Evolutionary conservation across 2,797 vertebrate genomes (phyloP), one percentile per base, ranked within the genome.

Genomic region (Psittacula derbiana): DNA sequence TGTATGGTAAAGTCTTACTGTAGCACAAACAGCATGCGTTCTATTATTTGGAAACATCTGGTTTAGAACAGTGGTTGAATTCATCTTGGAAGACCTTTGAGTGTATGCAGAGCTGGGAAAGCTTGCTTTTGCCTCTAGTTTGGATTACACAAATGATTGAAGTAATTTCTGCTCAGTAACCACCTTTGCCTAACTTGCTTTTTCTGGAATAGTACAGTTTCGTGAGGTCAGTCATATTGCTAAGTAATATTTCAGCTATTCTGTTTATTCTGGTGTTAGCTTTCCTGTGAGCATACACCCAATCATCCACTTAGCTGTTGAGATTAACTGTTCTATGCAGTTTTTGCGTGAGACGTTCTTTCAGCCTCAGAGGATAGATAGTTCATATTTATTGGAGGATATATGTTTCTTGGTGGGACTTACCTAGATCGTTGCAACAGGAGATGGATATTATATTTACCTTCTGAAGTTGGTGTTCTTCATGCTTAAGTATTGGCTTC

Each of bases 1-100:
- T 15, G 2, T 30, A 0, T 52, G 33, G 10, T 0, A 0, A 30
- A 46, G 33, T 20, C 76, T 62, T 47, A 6, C 8, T 55, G 40
- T 17, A 4, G 8, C 55, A 21, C 36, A 18, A 12, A 31, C 40
- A 57, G 6, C 9, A 10, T 40, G 10, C 0, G 1, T 72, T 12
- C n/a, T 89, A 36, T 24, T 69, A 7, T n/a, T 75, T 72, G 49
- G 62, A 75, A 85, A 14, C 58, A 53, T 24, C 53, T 85, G 28
- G 0, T 80, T 73, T 6, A 58, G 60, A 53, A 31, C 46, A 58
- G 24, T 25, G 57, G 55, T 31, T 73, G 50, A 78, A 55, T 73
- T 73, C 16, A 80, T 19, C 50, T 60, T 17, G 46, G 62, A 69
- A 36, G 31, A 8, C 2, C 6, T 49, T 24, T 16, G 15, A 21